Evolutionary conservation across 2,797 vertebrate species (phyloP), one percentile per base, ranked within the genome.

Genomic region (Hydrolagus colliei): DNA sequence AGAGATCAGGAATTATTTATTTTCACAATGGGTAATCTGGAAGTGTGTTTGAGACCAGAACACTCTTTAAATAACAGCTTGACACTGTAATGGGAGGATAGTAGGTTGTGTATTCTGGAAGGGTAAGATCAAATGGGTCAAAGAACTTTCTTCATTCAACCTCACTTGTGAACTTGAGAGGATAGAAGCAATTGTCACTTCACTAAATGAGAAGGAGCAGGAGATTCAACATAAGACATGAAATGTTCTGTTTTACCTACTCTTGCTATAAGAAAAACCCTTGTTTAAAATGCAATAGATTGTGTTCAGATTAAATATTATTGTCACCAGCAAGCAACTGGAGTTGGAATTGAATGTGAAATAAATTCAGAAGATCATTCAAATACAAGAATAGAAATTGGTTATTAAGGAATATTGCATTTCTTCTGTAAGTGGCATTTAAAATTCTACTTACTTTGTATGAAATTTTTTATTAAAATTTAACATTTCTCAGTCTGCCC

Each of bases 391-490:
- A 84, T 35, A 52, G 63, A 27, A 84, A 35, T 84, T 35, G 79
- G 32, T 20, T 71, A 68, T 82, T 82, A 82, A 5, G 4, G 18
- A 82, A 79, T 82, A 27, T 82, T 82, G 68, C 41, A 71, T 52
- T 52, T 71, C 65, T 71, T 14, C 79, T 41, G 20, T 20, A 32
- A 71, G 52, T 84, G 32, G 14, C 16, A 84, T 84, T 84, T 41
- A 41, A 22, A 82, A 68, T 10, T 7, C 62, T 8, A 16, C 79
- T 35, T 27, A 32, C 14, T 82, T 68, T 32, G 41, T 35, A 67
- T 82, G 27, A 84, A 84, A 84, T 80, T 80, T 80, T 65, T 63
- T 65, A 63, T 67, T 12, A 16, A 80, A 80, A 41, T 52, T 84
- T 71, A 71, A n/a, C 79, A 71, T 84, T 52, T n/a, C 16, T 32